Evolutionary conservation across 2,113 vertebrate genomes (phyloP), one percentile per base, ranked within the genome.

Genomic region (Perognathus longimembris): DNA sequence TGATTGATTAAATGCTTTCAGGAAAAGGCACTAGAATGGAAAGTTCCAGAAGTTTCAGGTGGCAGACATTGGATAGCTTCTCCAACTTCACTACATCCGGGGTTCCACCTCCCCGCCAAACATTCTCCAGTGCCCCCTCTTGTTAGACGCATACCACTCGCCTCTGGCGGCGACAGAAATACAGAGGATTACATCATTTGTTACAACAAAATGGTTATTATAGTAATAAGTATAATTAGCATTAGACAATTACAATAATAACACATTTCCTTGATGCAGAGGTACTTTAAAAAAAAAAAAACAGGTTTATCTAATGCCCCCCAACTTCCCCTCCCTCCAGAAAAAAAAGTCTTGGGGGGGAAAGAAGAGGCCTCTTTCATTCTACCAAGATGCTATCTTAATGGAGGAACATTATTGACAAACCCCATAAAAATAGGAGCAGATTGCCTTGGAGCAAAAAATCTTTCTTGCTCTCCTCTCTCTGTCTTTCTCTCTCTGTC

Each of bases 221-320:
- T 94, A 96, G 96, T 98, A 98, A 98, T 98, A 96, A 98, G 97
- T 97, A 96, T 98, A 98, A 98, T 98, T 98, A 98, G 97, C 97
- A 96, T 95, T 50, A 96, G 97, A 96, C 98, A 98, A 98, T 98
- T 98, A 98, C 92, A 98, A 97, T 98, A 98, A 98, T 98, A 97
- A 98, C 96, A 97, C 94, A 97, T 95, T 96, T 97, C 97, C 96
- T 97, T 93, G 91, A 94, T 97, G 94, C 96, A 92, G 96, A 96
- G 97, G 96, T 94, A 94, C 96, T 95, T 96, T 95, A 94, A 81
- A 54, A 77, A 97, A 97, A 97, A 93, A 97, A 97, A 97, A 97
- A 93, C 96, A 97, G 97, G 96, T 97, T 97, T 97, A 96, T 97
- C 97, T 96, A 95, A 97, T 96, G 84, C 94, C 91, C 93, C 92